These are phyloP conservation scores for Papio anubis DNA, from an alignment of 2,113 vertebrate genomes.

Conservation along the genomic window DNA sequence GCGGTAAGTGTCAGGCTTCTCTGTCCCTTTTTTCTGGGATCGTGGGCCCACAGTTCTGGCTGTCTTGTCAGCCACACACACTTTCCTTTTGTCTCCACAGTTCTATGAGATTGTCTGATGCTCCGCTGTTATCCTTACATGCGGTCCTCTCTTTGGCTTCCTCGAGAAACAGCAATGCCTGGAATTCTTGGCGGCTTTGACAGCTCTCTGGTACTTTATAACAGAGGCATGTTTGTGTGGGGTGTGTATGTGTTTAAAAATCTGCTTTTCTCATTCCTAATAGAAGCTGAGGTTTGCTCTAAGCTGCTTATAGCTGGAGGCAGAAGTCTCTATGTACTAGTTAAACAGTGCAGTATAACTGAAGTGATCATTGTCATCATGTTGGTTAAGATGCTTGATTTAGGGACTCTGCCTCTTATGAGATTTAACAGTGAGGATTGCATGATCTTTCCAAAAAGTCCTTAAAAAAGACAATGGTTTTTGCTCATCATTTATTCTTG, in stretches of 20 bases:
- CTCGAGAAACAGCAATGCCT: not conserved
- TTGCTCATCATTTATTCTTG: constrained; percentile 24
- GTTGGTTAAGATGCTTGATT: not conserved
- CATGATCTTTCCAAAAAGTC: constrained; percentile 1
- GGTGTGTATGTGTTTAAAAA: not conserved
- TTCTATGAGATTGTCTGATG: not conserved
- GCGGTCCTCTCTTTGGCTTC: not conserved
- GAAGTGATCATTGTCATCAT: not conserved
- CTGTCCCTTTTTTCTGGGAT: not conserved
- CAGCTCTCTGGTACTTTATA: not conserved
- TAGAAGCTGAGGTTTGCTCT: not conserved
- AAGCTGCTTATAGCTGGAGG: not conserved
- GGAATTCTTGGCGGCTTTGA: not conserved
- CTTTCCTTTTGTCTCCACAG: not conserved
- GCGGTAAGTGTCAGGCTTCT: not conserved
- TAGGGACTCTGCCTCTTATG: not conserved
- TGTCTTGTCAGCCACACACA: not conserved
- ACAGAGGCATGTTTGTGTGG: not conserved
- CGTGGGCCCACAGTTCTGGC: not conserved
- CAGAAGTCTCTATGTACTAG: not conserved
- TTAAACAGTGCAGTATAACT: not conserved
- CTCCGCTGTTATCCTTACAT: not conserved
- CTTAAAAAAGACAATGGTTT: constrained; percentile 18
- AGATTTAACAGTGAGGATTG: not conserved
- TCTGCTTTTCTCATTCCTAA: not conserved